Base-by-base conservation (phyloP, 2,888 invertebrate species). In the Suillia variegata region DNA sequence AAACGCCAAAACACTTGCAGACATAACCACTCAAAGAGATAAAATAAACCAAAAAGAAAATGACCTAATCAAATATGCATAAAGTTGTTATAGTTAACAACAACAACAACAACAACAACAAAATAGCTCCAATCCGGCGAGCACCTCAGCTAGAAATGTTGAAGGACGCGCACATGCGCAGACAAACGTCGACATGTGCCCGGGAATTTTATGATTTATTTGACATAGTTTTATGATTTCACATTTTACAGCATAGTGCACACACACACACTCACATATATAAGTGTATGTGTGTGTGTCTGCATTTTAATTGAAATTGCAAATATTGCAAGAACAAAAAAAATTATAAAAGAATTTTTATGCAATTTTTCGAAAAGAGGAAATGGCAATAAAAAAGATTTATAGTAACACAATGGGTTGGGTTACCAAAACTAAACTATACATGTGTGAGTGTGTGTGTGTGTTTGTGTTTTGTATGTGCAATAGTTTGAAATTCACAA, bases 121-220 rank as follows among this genome's bases (percentile, higher is more conserved):
- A 54, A 33, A 47, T 22, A 13, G n/a, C n/a, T n/a, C n/a, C n/a
- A 13, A 38, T 13, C 4, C n/a, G 38, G 15, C 38, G n/a, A 38
- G 12, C n/a, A 4, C n/a, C n/a, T 38, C 12, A 6, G 15, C 38
- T 38, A 4, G n/a, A 6, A n/a, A 22, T 31, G 59, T 31, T 53
- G 60, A 56, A 60, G 60, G 60, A 60, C 60, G 53, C 54, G 13
- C 24, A 49, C 20, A 15, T 15, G 20, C 13, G 22, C 24, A 63
- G 58, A 61, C 62, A 65, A 61, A 64, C 42, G 57, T 62, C 65
- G 64, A 61, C 64, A 67, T 64, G 60, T 65, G 65, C 63, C 61
- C 64, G n/a, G 58, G 69, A 65, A 68, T 68, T 67, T 67, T 68
- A 70, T 77, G 79, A 77, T 79, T 77, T 77, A 77, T 77, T 70